Evolutionary conservation across 2,888 invertebrate species (phyloP).

Genomic region (Cheilosia scutellata): DNA sequence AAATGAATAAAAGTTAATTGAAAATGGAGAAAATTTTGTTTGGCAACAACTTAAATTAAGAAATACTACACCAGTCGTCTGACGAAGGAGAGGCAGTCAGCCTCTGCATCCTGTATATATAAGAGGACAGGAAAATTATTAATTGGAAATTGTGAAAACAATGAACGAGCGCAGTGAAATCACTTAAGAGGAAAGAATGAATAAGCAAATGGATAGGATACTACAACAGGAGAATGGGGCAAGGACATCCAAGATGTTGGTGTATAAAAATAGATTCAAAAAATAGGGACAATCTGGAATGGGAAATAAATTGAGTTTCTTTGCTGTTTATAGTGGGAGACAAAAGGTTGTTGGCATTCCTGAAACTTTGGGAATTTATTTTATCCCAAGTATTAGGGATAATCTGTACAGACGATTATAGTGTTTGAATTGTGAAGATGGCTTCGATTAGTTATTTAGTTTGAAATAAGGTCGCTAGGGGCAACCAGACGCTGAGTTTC

Average conservation of each 20-base stretch:
- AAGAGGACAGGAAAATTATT: slow-evolving; percentile 24
- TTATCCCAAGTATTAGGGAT: not conserved
- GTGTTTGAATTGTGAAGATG: not conserved
- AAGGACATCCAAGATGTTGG: not conserved
- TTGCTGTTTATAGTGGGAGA: not conserved
- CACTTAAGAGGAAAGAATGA: not conserved
- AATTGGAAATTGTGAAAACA: slow-evolving; percentile 43
- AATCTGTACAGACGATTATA: not conserved
- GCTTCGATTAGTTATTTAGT: no score
- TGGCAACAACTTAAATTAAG: slow-evolving; percentile 47
- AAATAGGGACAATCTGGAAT: not conserved
- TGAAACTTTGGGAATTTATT: not conserved
- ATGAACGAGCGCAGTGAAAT: not conserved
- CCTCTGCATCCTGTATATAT: not conserved
- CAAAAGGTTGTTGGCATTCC: not conserved
- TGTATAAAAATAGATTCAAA: slow-evolving; percentile 10
- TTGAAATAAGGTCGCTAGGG: no score
- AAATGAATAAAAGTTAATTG: slow-evolving; percentile 49
- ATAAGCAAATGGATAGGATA: not conserved
- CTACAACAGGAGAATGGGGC: not conserved
- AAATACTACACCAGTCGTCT: slow-evolving; percentile 6
- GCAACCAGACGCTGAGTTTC: no score
- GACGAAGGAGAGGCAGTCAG: not conserved
- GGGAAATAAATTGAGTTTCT: slow-evolving; percentile 25
- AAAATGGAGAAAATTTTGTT: slow-evolving; percentile 47